Evolutionary conservation across 2,888 invertebrate genomes (phyloP).

Genomic region (Sminthurinus aureus): DNA sequence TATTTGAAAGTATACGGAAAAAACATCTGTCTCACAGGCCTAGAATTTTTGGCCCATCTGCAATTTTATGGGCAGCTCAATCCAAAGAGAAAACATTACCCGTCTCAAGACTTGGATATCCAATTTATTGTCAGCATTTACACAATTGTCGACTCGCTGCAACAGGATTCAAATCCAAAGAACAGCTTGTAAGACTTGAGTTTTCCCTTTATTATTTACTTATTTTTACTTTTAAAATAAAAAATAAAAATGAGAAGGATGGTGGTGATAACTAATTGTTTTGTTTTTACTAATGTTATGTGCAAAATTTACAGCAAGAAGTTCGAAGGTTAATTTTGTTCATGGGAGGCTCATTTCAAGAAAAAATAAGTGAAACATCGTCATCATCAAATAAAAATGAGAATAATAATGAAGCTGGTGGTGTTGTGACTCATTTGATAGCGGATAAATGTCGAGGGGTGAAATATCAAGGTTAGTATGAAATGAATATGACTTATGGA

Average conservation of each 20-base stretch:
- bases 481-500: no score
- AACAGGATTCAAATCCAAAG: conserved; percentile 56
- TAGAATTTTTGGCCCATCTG: conserved; percentile 56
- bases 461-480: conserved; percentile 93
- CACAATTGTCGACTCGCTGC: conserved; percentile 53
- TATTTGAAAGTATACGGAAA: conserved; percentile 55
- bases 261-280: background rate
- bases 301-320: conserved; percentile 47
- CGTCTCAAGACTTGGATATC: conserved; percentile 49
- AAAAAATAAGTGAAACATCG: conserved; percentile 37
- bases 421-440: conserved; percentile 80
- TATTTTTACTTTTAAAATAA: no score
- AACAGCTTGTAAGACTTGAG: conserved; percentile 56
- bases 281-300: background rate
- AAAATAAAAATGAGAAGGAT: background rate
- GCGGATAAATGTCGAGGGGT: conserved; percentile 88
- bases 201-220: no score
- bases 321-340: conserved; percentile 55
- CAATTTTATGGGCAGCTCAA: conserved; percentile 47
- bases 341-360: conserved; percentile 57
- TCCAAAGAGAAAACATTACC: conserved; percentile 48
- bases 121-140: conserved; percentile 52
- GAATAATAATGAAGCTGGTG: background rate
- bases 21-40: conserved; percentile 42
- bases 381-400: background rate